A percentile compares a stretch with the other conserved stretches of the same genome.
Conservation (phyloP, 2,797 vertebrate genomes). For the Todus mexicanus region DNA sequence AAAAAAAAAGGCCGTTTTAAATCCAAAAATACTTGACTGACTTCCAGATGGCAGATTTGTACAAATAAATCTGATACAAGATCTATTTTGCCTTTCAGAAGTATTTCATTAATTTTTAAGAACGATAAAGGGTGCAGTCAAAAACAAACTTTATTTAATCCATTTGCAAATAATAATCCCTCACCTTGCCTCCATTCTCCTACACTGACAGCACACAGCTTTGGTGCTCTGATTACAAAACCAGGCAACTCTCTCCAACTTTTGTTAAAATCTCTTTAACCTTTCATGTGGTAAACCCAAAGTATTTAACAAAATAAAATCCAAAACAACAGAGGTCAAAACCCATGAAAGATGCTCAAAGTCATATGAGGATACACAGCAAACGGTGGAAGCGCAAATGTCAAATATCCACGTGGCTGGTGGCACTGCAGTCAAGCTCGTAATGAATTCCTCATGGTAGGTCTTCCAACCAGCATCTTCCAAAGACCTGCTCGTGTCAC, state of each 20-base stretch:
- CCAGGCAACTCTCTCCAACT: not conserved
- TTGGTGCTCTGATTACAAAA: not conserved
- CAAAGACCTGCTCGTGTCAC: not conserved
- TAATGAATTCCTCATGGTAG: fast-evolving
- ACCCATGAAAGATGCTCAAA: not conserved
- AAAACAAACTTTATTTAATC: not conserved
- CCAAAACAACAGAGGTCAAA: not conserved
- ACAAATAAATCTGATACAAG: not conserved
- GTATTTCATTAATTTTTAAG: not conserved
- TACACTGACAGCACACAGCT: not conserved
- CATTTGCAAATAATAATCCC: not conserved
- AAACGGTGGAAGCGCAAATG: not conserved
- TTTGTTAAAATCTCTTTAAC: not conserved
- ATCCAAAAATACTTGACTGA: not conserved
- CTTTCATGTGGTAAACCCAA: not conserved
- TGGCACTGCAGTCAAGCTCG: not conserved
- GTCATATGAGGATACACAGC: not conserved
- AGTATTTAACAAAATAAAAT: not conserved
- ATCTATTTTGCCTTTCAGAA: not conserved
- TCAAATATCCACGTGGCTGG: not conserved
- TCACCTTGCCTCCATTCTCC: not conserved
- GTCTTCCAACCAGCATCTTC: not conserved
- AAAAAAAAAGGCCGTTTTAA: not conserved
- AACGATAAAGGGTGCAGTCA: not conserved
- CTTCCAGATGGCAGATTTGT: not conserved